Base-by-base conservation (phyloP, 2,113 vertebrate genomes). In the Anguilla japonica region DNA sequence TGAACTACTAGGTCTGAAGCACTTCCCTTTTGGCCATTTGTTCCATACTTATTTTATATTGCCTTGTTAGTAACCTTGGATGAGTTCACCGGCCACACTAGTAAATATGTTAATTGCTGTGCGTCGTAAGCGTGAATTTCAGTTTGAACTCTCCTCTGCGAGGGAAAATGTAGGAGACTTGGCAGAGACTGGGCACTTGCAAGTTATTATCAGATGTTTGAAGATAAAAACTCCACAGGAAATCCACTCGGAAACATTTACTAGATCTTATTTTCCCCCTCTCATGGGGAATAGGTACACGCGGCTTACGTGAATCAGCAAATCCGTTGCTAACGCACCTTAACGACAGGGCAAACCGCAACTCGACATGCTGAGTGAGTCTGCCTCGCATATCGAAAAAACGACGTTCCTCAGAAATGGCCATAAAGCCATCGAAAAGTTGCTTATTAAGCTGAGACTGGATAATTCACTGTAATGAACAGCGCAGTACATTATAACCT, bases 201-300 rank as follows among this genome's bases (percentile, higher is more conserved):
- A 85, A 34, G 75, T 80, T 14, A 60, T 60, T 67, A 60, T 85
- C 71, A 56, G 43, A 43, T 40, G 84, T 56, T 81, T 86, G 46
- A 41, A 60, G 85, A 86, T 81, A 63, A 86, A 86, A 39, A 79
- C 34, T 34, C 78, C 22, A n/a, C 78, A 63, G 50, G 57, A 81
- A 86, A 86, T 86, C 81, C 78, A 53, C 43, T 43, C 79, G 56
- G 85, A 86, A 78, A 86, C 79, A 40, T 81, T 86, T 60, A 81
- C 85, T 81, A 79, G 85, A 86, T 40, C 53, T 67, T 1, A 2
- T 67, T 67, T 67, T 67, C 22, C 16, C 22, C 11, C 60, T 7
- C 22, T 67, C 26, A 22, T 26, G 6, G 18, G 3, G n/a, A 75
- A 75, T 75, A 3, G 26, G 6, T 75, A 13, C 11, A 26, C 22